Evolutionary conservation across 1,140 invertebrate genomes (phyloP).

Genomic region (Formica exsecta): DNA sequence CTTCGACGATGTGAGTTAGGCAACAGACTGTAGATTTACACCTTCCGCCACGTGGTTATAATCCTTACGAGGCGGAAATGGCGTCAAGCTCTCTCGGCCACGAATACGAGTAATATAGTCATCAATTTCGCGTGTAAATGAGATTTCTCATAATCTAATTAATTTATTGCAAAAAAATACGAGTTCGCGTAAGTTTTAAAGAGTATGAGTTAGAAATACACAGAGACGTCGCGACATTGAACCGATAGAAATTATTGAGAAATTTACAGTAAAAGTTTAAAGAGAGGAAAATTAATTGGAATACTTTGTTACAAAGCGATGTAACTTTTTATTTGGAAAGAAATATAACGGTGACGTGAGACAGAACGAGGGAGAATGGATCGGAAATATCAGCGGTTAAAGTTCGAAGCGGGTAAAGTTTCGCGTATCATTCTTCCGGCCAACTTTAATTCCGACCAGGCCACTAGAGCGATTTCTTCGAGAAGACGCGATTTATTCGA

Average conservation of each 20-base stretch:
- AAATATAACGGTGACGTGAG: constrained; percentile 27
- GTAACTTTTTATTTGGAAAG: constrained; percentile 8
- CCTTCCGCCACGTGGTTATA: neutral
- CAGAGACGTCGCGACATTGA: neutral
- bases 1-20: neutral
- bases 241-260: constrained; percentile 4
- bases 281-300: neutral
- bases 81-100: constrained; percentile 2
- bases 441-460: constrained; percentile 60
- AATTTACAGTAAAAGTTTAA: neutral
- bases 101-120: neutral
- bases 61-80: constrained; percentile 21
- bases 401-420: constrained; percentile 51
- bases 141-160: constrained; percentile 11
- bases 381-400: constrained; percentile 52
- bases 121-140: constrained; percentile 16
- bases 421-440: constrained; percentile 50
- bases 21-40: constrained; percentile 5
- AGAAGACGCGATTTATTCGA: constrained; percentile 54
- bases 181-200: neutral
- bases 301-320: constrained; percentile 23
- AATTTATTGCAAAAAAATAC: neutral
- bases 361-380: constrained; percentile 32
- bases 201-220: neutral
- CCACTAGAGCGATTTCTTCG: constrained; percentile 55